Conservation (phyloP, 2,113 vertebrate species). For the Silurus asotus region DNA sequence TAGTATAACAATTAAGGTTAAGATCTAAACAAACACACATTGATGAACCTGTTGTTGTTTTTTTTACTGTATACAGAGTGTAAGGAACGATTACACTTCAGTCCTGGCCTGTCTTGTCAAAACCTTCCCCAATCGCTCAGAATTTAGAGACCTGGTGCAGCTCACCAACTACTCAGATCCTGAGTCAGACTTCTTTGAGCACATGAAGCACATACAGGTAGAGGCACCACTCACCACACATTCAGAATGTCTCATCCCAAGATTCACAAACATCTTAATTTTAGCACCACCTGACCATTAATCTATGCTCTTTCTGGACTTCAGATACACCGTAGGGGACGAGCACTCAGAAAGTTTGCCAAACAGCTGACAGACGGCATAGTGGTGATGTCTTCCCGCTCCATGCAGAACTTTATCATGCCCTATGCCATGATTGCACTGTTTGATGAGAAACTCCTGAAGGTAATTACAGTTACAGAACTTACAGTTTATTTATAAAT, state of each 20-base stretch:
- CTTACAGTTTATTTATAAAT: neutral
- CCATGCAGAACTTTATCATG: slow-evolving; percentile 94
- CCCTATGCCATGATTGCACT: slow-evolving; percentile 88
- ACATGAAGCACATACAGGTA: slow-evolving; percentile 99
- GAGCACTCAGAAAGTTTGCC: slow-evolving; percentile 88
- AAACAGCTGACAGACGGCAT: slow-evolving; percentile 86
- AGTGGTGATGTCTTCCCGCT: slow-evolving; percentile 79
- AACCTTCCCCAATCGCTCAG: slow-evolving; percentile 79
- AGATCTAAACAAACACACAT: neutral
- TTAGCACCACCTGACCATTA: neutral
- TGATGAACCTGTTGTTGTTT: neutral
- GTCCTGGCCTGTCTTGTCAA: slow-evolving; percentile 90
- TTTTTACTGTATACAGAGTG: slow-evolving; percentile 70
- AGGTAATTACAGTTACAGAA: slow-evolving; percentile 71
- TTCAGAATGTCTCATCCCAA: too few relatives aligned
- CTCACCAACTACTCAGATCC: slow-evolving; percentile 86
- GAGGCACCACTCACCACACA: neutral
- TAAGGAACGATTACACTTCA: slow-evolving; percentile 90
- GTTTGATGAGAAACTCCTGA: slow-evolving; percentile 88
- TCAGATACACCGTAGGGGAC: slow-evolving; percentile 90
- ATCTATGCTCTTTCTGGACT: neutral
- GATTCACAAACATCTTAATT: neutral
- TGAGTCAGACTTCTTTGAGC: slow-evolving; percentile 96
- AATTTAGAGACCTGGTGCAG: slow-evolving; percentile 91
- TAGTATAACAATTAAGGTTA: neutral